These are phyloP conservation scores for Eucera pruinosa DNA, from an alignment of 2,888 invertebrate species.

Conservation along the genomic window DNA sequence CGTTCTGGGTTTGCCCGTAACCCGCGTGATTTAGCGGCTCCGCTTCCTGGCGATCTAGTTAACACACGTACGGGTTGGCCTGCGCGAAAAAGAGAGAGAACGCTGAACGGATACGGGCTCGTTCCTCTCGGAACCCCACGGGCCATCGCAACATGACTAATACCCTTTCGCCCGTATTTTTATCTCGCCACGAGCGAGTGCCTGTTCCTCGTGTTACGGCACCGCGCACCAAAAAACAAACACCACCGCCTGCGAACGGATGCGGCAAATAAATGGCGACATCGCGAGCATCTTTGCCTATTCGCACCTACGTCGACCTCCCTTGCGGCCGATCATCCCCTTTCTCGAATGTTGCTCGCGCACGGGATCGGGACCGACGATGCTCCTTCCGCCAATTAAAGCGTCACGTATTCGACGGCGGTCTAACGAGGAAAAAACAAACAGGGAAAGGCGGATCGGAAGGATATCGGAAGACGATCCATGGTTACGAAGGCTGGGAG, in stretches of 20 bases:
- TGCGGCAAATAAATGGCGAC: constrained; percentile 69
- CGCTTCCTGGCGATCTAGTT: constrained; percentile 80
- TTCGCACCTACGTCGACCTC: too few species aligned
- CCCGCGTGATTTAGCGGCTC: constrained; percentile 76
- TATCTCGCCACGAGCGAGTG: constrained; percentile 73
- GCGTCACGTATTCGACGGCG: constrained; percentile 27
- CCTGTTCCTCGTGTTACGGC: constrained; percentile 68
- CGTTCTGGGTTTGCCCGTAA: too few species aligned
- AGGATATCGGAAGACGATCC: constrained; percentile 43
- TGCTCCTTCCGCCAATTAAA: constrained; percentile 34
- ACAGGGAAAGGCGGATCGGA: constrained; percentile 1
- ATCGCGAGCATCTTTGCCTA: constrained; percentile 58
- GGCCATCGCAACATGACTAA: constrained; percentile 75
- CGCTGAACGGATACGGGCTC: constrained; percentile 49
- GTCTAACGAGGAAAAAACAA: constrained; percentile 27
- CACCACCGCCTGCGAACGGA: constrained; percentile 64
- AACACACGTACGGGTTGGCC: constrained; percentile 64
- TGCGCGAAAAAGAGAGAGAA: constrained; percentile 41
- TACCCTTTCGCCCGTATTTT: constrained; percentile 77
- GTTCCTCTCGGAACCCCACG: constrained; percentile 48
- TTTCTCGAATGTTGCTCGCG: too few species aligned
- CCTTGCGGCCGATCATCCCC: too few species aligned
- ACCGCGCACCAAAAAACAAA: constrained; percentile 40
- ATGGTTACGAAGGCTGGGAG: constrained; percentile 60
- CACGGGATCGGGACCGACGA: too few species aligned